phyloP scores from a whole-genome alignment of 1,140 invertebrate genomes.

The Leptinotarsa texana region DNA sequence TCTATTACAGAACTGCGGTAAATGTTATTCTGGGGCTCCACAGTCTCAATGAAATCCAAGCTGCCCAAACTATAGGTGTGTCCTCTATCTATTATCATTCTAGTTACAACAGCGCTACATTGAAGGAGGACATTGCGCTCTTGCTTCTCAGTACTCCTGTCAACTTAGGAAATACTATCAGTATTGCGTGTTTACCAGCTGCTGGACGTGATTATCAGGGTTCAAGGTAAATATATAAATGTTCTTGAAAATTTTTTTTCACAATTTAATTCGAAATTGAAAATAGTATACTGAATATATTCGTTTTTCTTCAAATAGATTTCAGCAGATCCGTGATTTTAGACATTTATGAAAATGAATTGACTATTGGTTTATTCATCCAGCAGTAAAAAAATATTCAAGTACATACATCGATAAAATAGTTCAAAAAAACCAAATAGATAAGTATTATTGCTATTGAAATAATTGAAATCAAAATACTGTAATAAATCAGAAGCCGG shows the following conservation, averaged over 20 bases:
- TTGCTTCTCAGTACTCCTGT: slow-evolving; percentile 60
- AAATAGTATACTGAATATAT: too few relatives aligned
- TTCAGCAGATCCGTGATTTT: too few relatives aligned
- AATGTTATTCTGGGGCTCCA: slow-evolving; percentile 41
- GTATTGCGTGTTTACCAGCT: slow-evolving; percentile 62
- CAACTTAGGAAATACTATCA: slow-evolving; percentile 57
- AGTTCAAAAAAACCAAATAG: too few relatives aligned
- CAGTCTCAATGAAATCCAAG: slow-evolving; percentile 30
- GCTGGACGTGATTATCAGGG: slow-evolving; percentile 32
- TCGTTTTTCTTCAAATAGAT: too few relatives aligned
- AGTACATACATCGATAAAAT: too few relatives aligned
- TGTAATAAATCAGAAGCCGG: too few relatives aligned
- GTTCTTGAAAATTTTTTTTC: not conserved
- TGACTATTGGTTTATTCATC: too few relatives aligned
- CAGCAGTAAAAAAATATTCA: too few relatives aligned
- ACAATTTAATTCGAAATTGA: too few relatives aligned
- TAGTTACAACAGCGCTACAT: slow-evolving; percentile 58
- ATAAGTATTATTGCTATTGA: too few relatives aligned
- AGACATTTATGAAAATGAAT: too few relatives aligned
- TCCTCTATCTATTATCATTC: slow-evolving; percentile 56
- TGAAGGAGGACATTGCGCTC: slow-evolving; percentile 68
- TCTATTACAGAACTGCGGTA: slow-evolving; percentile 1
- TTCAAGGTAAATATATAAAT: slow-evolving; percentile 33
- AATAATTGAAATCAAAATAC: too few relatives aligned
- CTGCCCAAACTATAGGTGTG: slow-evolving; percentile 38